Conservation (phyloP, 92 coral and sea anemone species). For the Paramuricea clavata region DNA sequence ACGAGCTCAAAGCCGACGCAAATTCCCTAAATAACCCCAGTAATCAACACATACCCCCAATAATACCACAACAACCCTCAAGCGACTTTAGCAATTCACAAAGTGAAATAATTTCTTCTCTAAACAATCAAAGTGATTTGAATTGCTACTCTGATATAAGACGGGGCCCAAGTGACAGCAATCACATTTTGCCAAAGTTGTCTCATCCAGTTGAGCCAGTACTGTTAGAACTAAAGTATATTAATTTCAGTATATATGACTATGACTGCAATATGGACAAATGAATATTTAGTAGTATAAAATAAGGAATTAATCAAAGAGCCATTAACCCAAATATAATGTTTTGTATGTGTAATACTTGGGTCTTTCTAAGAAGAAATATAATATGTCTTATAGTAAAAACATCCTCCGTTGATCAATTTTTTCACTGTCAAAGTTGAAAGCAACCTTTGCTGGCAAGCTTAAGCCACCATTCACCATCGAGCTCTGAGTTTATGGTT, state of each 20-base stretch:
- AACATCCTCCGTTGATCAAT: too few relatives aligned
- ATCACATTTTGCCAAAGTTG: not conserved
- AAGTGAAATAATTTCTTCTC: not conserved
- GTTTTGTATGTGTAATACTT: too few relatives aligned
- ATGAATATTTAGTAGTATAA: too few relatives aligned
- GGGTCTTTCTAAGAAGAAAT: too few relatives aligned
- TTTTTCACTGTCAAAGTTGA: too few relatives aligned
- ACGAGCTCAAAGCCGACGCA: not conserved
- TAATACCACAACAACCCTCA: not conserved
- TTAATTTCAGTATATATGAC: conserved; percentile 87
- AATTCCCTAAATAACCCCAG: not conserved
- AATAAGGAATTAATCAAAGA: too few relatives aligned
- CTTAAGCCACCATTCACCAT: too few relatives aligned
- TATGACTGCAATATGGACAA: not conserved
- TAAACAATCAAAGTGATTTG: not conserved
- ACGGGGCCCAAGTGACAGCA: not conserved
- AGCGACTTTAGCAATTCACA: not conserved
- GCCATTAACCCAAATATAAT: too few relatives aligned
- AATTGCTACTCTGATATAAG: not conserved
- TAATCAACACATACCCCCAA: not conserved
- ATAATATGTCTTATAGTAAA: too few relatives aligned
- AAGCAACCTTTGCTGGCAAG: too few relatives aligned
- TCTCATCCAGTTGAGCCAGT: conserved; percentile 75
- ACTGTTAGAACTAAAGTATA: conserved; percentile 83
- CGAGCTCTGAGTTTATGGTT: too few relatives aligned